These are phyloP conservation scores for Anhinga anhinga DNA, from an alignment of 2,113 vertebrate species.

Conservation along the genomic window DNA sequence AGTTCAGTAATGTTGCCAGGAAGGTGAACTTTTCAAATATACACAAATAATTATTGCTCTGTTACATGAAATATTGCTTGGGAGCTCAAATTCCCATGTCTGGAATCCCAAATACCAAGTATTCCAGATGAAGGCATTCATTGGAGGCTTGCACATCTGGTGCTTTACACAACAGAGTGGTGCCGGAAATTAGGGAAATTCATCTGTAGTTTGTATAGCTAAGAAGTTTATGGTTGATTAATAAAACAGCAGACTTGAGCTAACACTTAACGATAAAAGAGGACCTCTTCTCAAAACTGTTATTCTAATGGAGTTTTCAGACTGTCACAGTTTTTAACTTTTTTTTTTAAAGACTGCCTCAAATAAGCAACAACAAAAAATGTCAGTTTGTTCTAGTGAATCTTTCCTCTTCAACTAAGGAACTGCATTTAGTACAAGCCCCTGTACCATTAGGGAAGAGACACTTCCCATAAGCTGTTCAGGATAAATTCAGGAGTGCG, in stretches of 20 bases:
- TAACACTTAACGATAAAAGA: not conserved
- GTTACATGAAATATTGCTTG: slow-evolving; percentile 49
- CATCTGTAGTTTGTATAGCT: slow-evolving; percentile 18
- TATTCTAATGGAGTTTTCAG: not conserved
- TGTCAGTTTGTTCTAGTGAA: not conserved
- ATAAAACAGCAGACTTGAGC: slow-evolving; percentile 4
- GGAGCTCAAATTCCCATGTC: slow-evolving; percentile 32
- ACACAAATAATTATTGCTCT: slow-evolving; percentile 28
- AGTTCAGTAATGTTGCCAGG: slow-evolving; percentile 18
- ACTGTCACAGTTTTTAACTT: not conserved
- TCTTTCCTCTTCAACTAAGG: not conserved
- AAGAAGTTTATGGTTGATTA: slow-evolving; percentile 25
- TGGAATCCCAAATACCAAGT: slow-evolving; percentile 31
- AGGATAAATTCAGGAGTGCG: not conserved
- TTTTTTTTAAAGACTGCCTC: not conserved
- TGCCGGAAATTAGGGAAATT: slow-evolving; percentile 33
- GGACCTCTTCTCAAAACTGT: not conserved
- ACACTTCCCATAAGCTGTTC: not conserved
- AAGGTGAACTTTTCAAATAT: slow-evolving; percentile 50
- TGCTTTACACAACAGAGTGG: not conserved
- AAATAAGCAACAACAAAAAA: not conserved
- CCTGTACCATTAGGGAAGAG: not conserved
- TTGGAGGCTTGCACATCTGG: slow-evolving; percentile 17
- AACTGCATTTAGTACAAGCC: not conserved
- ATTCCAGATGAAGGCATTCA: slow-evolving; percentile 36